Evolutionary conservation across 2,888 invertebrate genomes (phyloP).

Genomic region (Acleris emargana): DNA sequence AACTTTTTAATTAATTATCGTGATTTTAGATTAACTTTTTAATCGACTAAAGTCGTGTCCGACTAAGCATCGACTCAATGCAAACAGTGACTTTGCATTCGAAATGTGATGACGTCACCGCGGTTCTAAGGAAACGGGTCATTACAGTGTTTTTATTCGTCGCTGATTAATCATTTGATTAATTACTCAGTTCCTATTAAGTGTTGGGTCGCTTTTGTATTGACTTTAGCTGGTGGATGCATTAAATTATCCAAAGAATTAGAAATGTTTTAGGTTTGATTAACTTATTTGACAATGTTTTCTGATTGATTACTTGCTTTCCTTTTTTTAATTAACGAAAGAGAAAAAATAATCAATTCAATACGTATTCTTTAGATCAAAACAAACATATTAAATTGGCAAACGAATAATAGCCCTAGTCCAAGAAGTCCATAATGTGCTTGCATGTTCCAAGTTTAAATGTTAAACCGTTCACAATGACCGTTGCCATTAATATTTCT

Average conservation of each 20-base stretch:
- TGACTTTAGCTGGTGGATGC: conserved; percentile 33
- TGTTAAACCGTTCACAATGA: conserved; percentile 27
- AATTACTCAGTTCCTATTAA: conserved; percentile 79
- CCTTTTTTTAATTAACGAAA: too few species aligned
- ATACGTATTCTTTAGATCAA: too few species aligned
- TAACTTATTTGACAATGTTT: too few species aligned
- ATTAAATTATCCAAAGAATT: neutral
- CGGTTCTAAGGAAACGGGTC: conserved; percentile 81
- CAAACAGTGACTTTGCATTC: conserved; percentile 74
- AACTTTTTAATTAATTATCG: conserved; percentile 12
- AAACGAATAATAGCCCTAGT: conserved; percentile 22
- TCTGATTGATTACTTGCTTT: too few species aligned
- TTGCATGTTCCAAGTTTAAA: conserved; percentile 30
- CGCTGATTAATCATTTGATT: conserved; percentile 83
- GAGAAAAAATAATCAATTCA: too few species aligned
- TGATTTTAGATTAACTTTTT: conserved; percentile 15
- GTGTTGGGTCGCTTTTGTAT: conserved; percentile 57
- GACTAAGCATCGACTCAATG: conserved; percentile 54
- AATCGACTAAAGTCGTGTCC: conserved; percentile 45
- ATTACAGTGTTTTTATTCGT: conserved; percentile 83
- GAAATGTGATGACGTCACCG: conserved; percentile 77
- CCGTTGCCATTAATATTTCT: conserved; percentile 35
- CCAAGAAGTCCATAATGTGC: conserved; percentile 11
- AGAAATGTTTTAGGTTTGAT: neutral
- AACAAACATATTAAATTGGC: conserved; percentile 8